Evolutionary conservation across 2,797 vertebrate genomes (phyloP), one percentile per base, ranked within the genome.

Genomic region (Bufotes viridis): DNA sequence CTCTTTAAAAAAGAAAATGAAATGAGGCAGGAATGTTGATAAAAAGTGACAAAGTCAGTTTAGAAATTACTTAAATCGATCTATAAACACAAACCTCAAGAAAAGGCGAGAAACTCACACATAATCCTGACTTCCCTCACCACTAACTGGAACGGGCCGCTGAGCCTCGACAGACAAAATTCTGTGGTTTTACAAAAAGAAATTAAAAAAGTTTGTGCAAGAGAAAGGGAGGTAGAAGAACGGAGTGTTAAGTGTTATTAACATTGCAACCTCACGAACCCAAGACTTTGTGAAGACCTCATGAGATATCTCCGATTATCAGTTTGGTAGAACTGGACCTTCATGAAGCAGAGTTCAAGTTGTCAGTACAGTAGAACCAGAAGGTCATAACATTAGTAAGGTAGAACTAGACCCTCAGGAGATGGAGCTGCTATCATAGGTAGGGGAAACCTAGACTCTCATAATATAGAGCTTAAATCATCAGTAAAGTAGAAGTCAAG

Each of bases 141-240:
- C 20, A 14, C 13, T 1, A 13, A 53, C 49, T 53, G 18, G 7
- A 63, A 22, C 14, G n/a, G 61, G 61, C 20, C 0, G 17, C 58
- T 18, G 58, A 63, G 18, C 20, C 58, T 20, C 2, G 17, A 81
- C 61, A 82, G 80, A 20, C 4, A 51, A 53, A 69, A 17, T 26
- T 55, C 24, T 34, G 11, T 22, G 12, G 12, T 34, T 7, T 26
- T 65, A 57, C 63, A 70, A 83, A 83, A 18, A 72, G 0, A 7
- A 53, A 42, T n/a, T 10, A 5, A n/a, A 78, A 55, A 78, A 8
- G 2, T 72, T 1, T 22, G 82, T 67, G 82, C 69, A 74, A 74
- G 53, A 29, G 13, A 34, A 84, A 22, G 58, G n/a, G 82, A 84
- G 82, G 82, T 84, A 84, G 82, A 84, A 72, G 22, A 72, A 74